Evolutionary conservation across 1,140 invertebrate species (phyloP), one percentile per base, ranked within the genome.

Genomic region (Sycobia sp.): DNA sequence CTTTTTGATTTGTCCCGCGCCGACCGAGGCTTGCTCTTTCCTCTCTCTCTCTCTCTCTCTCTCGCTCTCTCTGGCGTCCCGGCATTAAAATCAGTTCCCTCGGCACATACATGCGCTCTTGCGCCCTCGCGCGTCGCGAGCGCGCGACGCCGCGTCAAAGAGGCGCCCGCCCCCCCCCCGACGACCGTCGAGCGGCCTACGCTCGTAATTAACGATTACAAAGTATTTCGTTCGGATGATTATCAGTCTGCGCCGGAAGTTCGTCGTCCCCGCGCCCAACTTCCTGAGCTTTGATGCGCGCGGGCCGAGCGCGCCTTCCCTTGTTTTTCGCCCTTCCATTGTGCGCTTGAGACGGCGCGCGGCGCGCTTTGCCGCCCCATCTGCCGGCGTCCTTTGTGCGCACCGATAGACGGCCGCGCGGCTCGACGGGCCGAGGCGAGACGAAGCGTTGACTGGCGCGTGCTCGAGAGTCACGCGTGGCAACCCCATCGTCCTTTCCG

Each of bases 251-350:
- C 1, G 62, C 55, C 62, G 62, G 62, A 65, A 29, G 36, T 23
- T n/a, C 39, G 9, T 25, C 27, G 23, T 16, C 22, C 14, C 14
- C 29, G 23, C 32, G n/a, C 22, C 70, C 68, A 55, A 60, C 63
- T 65, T 65, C 63, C 63, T 56, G 61, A 47, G 66, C 70, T 72
- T 72, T 72, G 70, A 72, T 70, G 68, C 65, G 49, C 51, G 47
- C n/a, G n/a, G n/a, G n/a, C n/a, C n/a, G n/a, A n/a, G n/a, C n/a
- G n/a, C n/a, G 22, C 25, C 56, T 66, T 65, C 61, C 53, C 69
- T 66, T 68, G 67, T 71, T 69, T 69, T 71, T 66, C 63, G 66
- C 65, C 67, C 46, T n/a, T n/a, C 67, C 62, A 71, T 71, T 69
- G 67, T 71, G 50, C 62, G 20, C 25, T 23, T 1, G 3, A 3